Conservation (phyloP, 2,888 invertebrate species). For the Euphydryas editha region DNA sequence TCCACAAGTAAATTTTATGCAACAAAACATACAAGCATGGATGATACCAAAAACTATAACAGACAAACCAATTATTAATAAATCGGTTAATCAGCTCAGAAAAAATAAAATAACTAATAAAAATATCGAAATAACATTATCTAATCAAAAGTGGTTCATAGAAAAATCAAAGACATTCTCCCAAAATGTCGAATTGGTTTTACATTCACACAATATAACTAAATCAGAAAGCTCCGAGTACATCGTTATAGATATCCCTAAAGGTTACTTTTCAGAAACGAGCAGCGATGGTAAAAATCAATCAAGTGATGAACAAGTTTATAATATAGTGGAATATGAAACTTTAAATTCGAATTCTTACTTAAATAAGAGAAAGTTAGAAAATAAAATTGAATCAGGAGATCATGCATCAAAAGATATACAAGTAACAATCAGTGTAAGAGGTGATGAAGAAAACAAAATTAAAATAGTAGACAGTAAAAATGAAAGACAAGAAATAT, state of each 20-base stretch:
- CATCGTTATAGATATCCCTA: slow-evolving; percentile 67
- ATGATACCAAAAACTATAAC: slow-evolving; percentile 64
- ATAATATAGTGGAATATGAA: slow-evolving; percentile 71
- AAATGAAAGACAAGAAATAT: slow-evolving; percentile 13
- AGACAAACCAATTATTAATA: slow-evolving; percentile 43
- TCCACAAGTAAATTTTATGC: slow-evolving; percentile 58
- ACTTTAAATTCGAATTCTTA: slow-evolving; percentile 51
- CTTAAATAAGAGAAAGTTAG: slow-evolving; percentile 36
- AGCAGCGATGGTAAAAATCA: slow-evolving; percentile 52
- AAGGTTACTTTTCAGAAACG: slow-evolving; percentile 62
- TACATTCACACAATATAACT: slow-evolving; percentile 57
- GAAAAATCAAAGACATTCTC: slow-evolving; percentile 64
- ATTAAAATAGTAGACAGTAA: slow-evolving; percentile 51
- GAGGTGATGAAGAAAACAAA: slow-evolving; percentile 48
- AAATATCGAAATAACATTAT: slow-evolving; percentile 53
- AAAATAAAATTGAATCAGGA: slow-evolving; percentile 45
- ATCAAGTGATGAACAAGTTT: slow-evolving; percentile 69
- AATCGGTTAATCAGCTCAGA: slow-evolving; percentile 34
- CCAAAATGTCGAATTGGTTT: slow-evolving; percentile 62
- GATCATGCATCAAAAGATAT: slow-evolving; percentile 42
- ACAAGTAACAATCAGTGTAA: slow-evolving; percentile 51
- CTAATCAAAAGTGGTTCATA: slow-evolving; percentile 62
- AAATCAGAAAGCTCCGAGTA: slow-evolving; percentile 58
- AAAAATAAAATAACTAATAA: slow-evolving; percentile 42
- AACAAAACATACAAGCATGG: slow-evolving; percentile 67